Base-by-base conservation (phyloP, 1,140 invertebrate species). In the Chironomus tepperi region DNA sequence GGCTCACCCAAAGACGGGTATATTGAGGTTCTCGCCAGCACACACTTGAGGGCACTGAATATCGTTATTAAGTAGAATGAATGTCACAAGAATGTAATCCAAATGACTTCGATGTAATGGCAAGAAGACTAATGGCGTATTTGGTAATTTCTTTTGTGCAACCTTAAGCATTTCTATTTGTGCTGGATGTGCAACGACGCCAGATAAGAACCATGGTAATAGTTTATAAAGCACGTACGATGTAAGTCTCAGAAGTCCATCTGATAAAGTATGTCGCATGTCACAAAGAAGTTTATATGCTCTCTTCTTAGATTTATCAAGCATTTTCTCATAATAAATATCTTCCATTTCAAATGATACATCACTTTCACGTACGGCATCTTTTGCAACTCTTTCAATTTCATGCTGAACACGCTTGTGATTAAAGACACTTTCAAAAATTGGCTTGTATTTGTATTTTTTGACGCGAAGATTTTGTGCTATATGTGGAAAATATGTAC, bases 11-110 rank as follows among this genome's bases (percentile, higher is more conserved):
- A 98, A 95, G 74, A 98, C 87, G 3, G 94, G 94, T 79, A 98
- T 95, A 78, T 90, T 89, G 70, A 98, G 86, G 83, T 98, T 98
- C 78, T 98, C 93, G 0, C 96, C 96, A 34, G 95, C 94, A 21
- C 96, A 96, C 0, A 98, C 94, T 12, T 97, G 81, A 0, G 96
- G 96, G 75, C 90, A 88, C 76, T 90, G 86, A 64, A 98, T 88
- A 74, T 94, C 89, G 76, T 92, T 91, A 76, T 91, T 89, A 70
- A 93, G 87, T 9, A 97, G 84, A 73, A 96, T 90, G 80, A 95
- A 97, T 0, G 93, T 95, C 8, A 97, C 89, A 76, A 97, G 87
- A 73, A 97, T 91, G 79, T 98, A 97, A 84, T 98, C 96, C 75
- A 98, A 85, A 82, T 98, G 95, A 77, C 91, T 94, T 42, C 93